Percentiles rank a stretch among this genome's conserved stretches.
These are phyloP conservation scores for Arnoldichthys spilopterus DNA, from an alignment of 2,797 vertebrate genomes.

Conservation along the genomic window DNA sequence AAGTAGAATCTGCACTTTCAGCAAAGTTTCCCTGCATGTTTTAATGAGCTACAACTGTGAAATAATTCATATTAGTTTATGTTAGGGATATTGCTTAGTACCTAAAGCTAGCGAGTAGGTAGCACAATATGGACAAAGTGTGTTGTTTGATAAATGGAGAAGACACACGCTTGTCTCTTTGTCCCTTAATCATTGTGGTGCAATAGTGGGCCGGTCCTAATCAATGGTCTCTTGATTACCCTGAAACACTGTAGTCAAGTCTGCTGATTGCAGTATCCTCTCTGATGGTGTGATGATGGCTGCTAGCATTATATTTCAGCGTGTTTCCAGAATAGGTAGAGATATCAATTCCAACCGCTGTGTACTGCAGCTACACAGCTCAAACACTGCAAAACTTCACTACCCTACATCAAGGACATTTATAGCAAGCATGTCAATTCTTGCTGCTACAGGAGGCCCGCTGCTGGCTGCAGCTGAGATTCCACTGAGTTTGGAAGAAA, in stretches of 20 bases:
- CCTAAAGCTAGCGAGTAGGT: no score
- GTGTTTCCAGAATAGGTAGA: not conserved
- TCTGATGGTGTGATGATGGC: slow-evolving; percentile 27
- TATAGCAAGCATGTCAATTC: slow-evolving; percentile 3
- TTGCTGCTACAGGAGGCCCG: not conserved
- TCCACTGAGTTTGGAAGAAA: slow-evolving; percentile 19
- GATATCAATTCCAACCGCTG: not conserved
- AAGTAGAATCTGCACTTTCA: no score
- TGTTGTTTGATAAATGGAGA: no score
- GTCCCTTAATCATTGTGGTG: slow-evolving; percentile 25
- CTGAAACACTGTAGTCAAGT: slow-evolving; percentile 18
- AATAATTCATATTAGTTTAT: no score
- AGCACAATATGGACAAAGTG: no score
- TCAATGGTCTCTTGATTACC: slow-evolving; percentile 11
- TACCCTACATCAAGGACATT: not conserved
- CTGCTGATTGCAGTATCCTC: slow-evolving; percentile 28
- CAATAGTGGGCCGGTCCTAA: slow-evolving; percentile 22
- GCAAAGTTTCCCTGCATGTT: no score
- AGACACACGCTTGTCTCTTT: slow-evolving; percentile 12
- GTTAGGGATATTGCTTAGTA: no score
- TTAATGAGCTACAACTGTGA: no score
- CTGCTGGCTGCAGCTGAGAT: slow-evolving; percentile 1
- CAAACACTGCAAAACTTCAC: slow-evolving; percentile 22
- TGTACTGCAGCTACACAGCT: not conserved
- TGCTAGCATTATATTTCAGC: not conserved